Evolutionary conservation across 2,113 vertebrate genomes (phyloP), one percentile per base, ranked within the genome.

Genomic region (Pomatorhinus ruficollis): DNA sequence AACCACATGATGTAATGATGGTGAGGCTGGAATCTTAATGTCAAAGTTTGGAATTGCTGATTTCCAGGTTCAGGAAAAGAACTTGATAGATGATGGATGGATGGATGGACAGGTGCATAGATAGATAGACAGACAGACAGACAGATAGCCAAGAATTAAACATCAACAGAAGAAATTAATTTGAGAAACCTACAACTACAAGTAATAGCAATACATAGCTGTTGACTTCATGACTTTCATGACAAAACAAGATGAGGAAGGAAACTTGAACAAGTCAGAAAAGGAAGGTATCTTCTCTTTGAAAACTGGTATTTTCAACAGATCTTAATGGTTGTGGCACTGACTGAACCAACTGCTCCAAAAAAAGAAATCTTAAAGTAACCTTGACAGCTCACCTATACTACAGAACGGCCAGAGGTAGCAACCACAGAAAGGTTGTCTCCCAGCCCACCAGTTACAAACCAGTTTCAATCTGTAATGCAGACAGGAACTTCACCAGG

Each of bases 251-350:
- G 44, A 40, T 56, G 21, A 72, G 77, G 23, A 25, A 93, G 31
- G 25, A 44, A 86, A 22, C 35, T 52, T 33, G 9, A 81, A 21
- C 5, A 33, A 90, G 33, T 63, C 12, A 60, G 23, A 76, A 72
- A 82, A 53, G 6, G 24, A 80, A 79, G 11, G 10, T 27, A 47
- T 11, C 5, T 61, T 76, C 28, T 50, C 28, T 92, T 72, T 84
- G 83, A 93, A 97, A 93, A 93, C 66, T 33, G 1, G 20, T 83
- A 56, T 81, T 77, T 93, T 80, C 44, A 83, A 40, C 35, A 52
- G 20, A 83, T 84, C 82, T 40, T 74, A 87, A 49, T 87, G 40
- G 5, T 50, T 50, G 23, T 83, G 70, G 61, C 45, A 84, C 23
- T 1, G 5, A 64, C 47, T 52, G 33, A 45, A 79, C 27, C 70